Evolutionary conservation across 2,113 vertebrate species (phyloP), one percentile per base, ranked within the genome.

Genomic region (Thalassoma bifasciatum): DNA sequence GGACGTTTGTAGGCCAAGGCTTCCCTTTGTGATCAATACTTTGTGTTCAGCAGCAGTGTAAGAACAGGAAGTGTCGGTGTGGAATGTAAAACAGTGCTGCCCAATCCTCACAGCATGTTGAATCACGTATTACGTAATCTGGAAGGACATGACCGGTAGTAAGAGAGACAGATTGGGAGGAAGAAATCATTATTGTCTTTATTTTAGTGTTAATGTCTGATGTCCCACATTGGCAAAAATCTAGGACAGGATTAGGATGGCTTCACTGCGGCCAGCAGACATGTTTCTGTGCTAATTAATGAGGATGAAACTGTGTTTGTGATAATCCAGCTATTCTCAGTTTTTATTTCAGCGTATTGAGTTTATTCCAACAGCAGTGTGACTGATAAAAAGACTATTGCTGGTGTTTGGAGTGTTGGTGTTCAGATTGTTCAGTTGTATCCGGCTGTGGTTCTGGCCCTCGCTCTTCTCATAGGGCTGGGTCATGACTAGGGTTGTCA

Each of bases 21-120:
- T 74, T 62, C 69, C 22, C 44, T 81, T 68, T 61, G 21, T 44
- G 52, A 84, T 78, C 65, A n/a, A 58, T 88, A 73, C 63, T 59
- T 79, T 47, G 42, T 26, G 24, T 65, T 26, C 66, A 22, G 52
- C 42, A 60, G 51, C 44, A 16, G 19, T 9, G 8, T 67, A 19
- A 10, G 14, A 63, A 63, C 22, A 6, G 37, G 12, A 47, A 26
- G 21, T n/a, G 26, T 26, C 56, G 21, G 40, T 49, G 42, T 53
- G 4, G 50, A 68, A 38, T 42, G 49, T 62, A 65, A 81, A 53
- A 66, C 1, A 23, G 22, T 0, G 1, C 53, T 60, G 72, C 26
- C 58, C 42, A 71, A 49, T 58, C 79, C 62, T 51, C 53, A 49
- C 38, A 30, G 38, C 44, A 42, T 23, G 47, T 63, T 52, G 47